These are phyloP conservation scores for Aricia agestis DNA, from an alignment of 1,140 invertebrate genomes.

Conservation along the genomic window DNA sequence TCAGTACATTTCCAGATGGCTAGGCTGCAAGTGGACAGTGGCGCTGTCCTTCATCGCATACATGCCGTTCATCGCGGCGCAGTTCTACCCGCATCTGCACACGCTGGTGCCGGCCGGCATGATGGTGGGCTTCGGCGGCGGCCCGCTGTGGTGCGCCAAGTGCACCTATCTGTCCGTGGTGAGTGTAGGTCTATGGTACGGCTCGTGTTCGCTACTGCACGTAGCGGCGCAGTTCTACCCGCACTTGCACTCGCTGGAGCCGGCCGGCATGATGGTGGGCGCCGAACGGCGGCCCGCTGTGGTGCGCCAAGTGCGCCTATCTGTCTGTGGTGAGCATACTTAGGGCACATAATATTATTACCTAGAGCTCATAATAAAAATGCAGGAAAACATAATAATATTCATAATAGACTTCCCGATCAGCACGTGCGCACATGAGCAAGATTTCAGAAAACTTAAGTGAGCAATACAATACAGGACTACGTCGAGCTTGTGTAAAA, in stretches of 20 bases:
- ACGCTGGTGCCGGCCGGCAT: constrained; percentile 92
- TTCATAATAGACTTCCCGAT: no score
- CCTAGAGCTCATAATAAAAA: no score
- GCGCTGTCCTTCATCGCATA: constrained; percentile 90
- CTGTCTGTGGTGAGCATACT: constrained; percentile 85
- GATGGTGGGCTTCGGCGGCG: constrained; percentile 89
- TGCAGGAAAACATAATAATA: no score
- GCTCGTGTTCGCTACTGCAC: constrained; percentile 11
- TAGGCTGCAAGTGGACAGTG: constrained; percentile 92
- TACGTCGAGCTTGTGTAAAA: no score
- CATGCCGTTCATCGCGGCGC: constrained; percentile 90
- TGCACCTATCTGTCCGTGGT: constrained; percentile 91
- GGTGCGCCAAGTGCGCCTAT: constrained; percentile 94
- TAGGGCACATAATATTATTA: no score
- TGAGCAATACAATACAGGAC: no score
- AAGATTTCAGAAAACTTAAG: no score
- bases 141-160: constrained; percentile 93
- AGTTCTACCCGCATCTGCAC: constrained; percentile 89
- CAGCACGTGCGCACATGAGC: no score
- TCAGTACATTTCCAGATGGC: constrained; percentile 77
- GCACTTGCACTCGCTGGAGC: constrained; percentile 88
- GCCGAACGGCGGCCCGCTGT: constrained; percentile 91
- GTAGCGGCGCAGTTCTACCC: constrained; percentile 92
- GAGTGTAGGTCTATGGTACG: constrained; percentile 23
- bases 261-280: constrained; percentile 89